Base-by-base conservation (phyloP, 2,113 vertebrate genomes). In the Rhinolophus sinicus region DNA sequence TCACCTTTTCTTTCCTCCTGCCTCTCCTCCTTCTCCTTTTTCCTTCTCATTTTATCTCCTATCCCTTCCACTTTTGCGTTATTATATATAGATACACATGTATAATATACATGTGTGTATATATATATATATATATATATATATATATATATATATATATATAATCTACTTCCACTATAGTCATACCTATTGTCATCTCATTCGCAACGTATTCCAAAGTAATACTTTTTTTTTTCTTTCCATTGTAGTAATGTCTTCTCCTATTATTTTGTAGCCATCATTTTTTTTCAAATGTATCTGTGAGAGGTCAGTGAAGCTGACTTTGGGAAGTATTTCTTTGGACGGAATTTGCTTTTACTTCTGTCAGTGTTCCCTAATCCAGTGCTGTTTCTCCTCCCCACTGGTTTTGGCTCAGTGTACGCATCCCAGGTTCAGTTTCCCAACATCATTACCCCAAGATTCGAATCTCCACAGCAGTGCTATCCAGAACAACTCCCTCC, bases 401-500 rank as follows among this genome's bases (percentile, higher is more conserved):
- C 8, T 81, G 3, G 16, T 44, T 70, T 56, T 44, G 26, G 47
- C 47, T 26, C 44, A 4, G 2, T 40, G 16, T 77, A 14, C 2
- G n/a, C 21, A 15, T 38, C 21, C 7, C 10, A 35, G 30, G 1
- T 18, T 78, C 21, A 81, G n/a, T 77, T 81, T 13, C 3, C 0
- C 6, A n/a, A 10, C 3, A 40, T 6, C 28, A 1, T n/a, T 26
- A 60, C 24, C 19, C 8, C 26, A 22, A 24, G 1, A 11, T 35
- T 56, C 10, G 5, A 75, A 11, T 26, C 52, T 69, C n/a, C 11
- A 65, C 11, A 58, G 33, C 1, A n/a, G n/a, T 24, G n/a, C 0
- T 9, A 35, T 22, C 30, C 7, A 38, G 1, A 2, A 1, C 2
- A 88, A 1, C 3, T 21, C 9, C 33, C 16, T 14, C 18, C 4